These are phyloP conservation scores for Rhea pennata DNA, from an alignment of 2,113 vertebrate genomes.

Conservation along the genomic window DNA sequence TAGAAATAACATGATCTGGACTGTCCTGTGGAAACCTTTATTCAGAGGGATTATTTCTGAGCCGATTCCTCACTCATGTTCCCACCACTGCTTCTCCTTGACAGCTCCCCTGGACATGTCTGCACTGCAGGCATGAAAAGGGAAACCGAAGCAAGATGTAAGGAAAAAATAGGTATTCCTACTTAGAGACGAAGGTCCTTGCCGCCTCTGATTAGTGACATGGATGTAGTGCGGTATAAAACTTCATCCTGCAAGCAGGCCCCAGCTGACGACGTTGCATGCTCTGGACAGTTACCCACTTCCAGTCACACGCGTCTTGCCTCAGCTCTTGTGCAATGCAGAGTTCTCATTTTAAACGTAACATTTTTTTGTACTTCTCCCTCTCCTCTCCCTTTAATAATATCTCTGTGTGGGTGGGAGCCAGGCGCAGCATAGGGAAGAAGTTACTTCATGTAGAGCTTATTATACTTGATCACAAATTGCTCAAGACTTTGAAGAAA, in stretches of 20 bases:
- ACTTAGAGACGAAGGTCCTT: not conserved
- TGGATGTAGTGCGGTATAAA: not conserved
- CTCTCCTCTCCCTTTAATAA: slow-evolving; percentile 44
- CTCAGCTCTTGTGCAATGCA: slow-evolving; percentile 50
- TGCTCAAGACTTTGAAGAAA: slow-evolving; percentile 1
- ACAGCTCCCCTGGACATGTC: not conserved
- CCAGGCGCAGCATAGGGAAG: slow-evolving; percentile 31
- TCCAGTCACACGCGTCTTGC: slow-evolving; percentile 47
- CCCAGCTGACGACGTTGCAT: not conserved
- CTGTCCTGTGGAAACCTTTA: slow-evolving; percentile 25
- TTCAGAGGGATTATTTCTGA: slow-evolving; percentile 30
- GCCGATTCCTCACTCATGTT: not conserved
- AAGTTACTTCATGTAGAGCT: slow-evolving; percentile 34
- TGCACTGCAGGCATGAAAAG: not conserved
- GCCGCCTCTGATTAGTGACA: not conserved
- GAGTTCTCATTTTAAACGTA: slow-evolving; percentile 56
- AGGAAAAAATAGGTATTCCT: not conserved
- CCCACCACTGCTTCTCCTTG: not conserved
- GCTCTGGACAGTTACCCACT: slow-evolving; percentile 29
- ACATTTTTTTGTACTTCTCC: slow-evolving; percentile 48
- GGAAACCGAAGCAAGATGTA: not conserved
- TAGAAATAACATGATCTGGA: slow-evolving; percentile 33
- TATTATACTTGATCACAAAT: slow-evolving; percentile 26
- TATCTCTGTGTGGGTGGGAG: slow-evolving; percentile 33
- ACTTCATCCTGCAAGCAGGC: not conserved